These are phyloP conservation scores for Hirudinaria manillensis DNA, from an alignment of 2,888 invertebrate species.

Conservation along the genomic window DNA sequence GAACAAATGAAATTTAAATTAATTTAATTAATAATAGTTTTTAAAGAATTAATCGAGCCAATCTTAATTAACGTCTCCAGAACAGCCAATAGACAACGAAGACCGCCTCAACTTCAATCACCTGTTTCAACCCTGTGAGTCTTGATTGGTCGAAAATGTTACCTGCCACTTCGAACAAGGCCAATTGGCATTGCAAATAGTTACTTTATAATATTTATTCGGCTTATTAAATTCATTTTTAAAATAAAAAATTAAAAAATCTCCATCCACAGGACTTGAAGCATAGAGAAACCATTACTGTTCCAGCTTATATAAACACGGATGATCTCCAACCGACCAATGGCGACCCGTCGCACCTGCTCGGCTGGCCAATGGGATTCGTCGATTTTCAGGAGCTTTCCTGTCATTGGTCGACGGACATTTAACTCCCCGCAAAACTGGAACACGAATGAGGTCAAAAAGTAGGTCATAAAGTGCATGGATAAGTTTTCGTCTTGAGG, in stretches of 20 bases:
- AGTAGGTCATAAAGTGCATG: background rate
- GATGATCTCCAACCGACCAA: background rate
- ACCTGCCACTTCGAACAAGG: no score
- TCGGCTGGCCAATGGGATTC: background rate
- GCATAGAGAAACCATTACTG: background rate
- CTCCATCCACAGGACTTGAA: background rate
- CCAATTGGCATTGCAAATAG: no score
- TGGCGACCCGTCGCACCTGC: conserved; percentile 9
- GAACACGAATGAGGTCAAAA: background rate
- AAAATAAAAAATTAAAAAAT: background rate
- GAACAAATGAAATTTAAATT: no score
- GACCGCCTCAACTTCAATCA: no score
- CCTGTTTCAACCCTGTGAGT: no score
- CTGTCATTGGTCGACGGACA: background rate
- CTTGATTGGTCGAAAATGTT: no score
- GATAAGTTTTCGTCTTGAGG: background rate
- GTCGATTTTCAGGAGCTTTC: background rate
- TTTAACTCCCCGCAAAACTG: conserved; percentile 5
- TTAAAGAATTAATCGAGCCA: no score
- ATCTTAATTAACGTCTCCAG: no score
- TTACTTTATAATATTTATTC: no score
- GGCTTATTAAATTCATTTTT: no score
- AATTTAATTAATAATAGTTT: no score
- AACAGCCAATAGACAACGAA: no score
- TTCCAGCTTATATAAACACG: background rate